Evolutionary conservation across 2,113 vertebrate species (phyloP), one percentile per base, ranked within the genome.

Genomic region (Baryphthengus martii): DNA sequence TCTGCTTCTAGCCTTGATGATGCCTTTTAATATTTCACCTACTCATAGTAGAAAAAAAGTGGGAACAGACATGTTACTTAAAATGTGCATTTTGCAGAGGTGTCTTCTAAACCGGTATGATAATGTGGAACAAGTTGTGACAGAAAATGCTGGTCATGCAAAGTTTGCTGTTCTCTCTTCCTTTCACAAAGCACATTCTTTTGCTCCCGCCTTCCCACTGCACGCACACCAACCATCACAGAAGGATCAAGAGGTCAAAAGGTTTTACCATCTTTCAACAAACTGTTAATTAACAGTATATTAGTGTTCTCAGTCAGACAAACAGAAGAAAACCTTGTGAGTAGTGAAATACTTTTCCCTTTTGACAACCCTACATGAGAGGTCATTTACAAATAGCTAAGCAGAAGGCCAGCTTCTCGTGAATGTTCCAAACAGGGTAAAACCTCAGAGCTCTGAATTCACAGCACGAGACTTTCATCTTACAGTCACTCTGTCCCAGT

Each of bases 271-370:
- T 26, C 37, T 88, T 67, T 62, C 45, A 70, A 26, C 3, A 31
- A 72, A 53, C 76, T 58, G 53, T 70, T 92, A 92, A 80, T 92
- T 80, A 90, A 74, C 59, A 71, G 17, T 37, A 26, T 71, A 77
- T 89, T 74, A 84, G 28, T 77, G 67, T 58, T 80, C 68, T 70
- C 53, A 88, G 52, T 33, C 44, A 67, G 71, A 63, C 44, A 88
- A 90, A 68, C 35, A 84, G 55, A 73, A 86, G 26, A 58, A 90
- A 94, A 88, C 17, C 29, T 44, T 58, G 40, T 58, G 45, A 83
- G 55, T 7, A 67, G n/a, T 4, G 5, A 70, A 80, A 61, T 39
- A 67, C 19, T 87, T 90, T 52, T 78, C 49, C 7, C n/a, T 68
- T 56, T 67, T 79, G 26, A 29, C 62, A 65, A 2, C 0, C 1